Percentiles rank a stretch among this genome's conserved stretches.
Evolutionary conservation across 2,797 vertebrate species (phyloP).

Genomic region (Prionace glauca): DNA sequence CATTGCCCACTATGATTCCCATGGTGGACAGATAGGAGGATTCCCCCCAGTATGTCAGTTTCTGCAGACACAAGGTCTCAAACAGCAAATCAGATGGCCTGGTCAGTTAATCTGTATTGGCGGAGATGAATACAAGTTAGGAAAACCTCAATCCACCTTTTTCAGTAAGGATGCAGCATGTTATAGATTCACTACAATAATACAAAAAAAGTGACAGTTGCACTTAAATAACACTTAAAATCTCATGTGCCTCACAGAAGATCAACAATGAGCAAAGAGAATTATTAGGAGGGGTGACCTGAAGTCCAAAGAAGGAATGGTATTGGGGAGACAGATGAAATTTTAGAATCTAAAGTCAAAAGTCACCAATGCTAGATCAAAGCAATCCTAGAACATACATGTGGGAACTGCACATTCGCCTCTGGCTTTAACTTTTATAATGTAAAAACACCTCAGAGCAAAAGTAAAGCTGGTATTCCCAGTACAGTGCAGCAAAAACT

Average conservation of each 20-base stretch:
- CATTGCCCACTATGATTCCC: too few relatives aligned
- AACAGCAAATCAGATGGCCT: too few relatives aligned
- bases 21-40: too few relatives aligned
- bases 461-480: neutral
- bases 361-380: neutral
- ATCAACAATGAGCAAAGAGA: neutral
- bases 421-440: neutral
- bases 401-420: neutral
- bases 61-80: too few relatives aligned
- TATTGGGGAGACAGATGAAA: neutral
- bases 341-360: neutral
- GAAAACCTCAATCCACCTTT: too few relatives aligned
- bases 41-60: too few relatives aligned
- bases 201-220: too few relatives aligned
- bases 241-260: neutral
- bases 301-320: neutral
- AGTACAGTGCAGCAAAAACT: neutral
- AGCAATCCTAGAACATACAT: neutral
- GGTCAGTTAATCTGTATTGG: too few relatives aligned
- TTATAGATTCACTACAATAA: too few relatives aligned
- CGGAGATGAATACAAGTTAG: too few relatives aligned
- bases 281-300: neutral
- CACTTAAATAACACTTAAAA: too few relatives aligned
- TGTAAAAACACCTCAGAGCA: neutral
- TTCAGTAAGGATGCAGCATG: too few relatives aligned